These are phyloP conservation scores for Alligator sinensis DNA, from an alignment of 2,113 vertebrate genomes.

Conservation along the genomic window DNA sequence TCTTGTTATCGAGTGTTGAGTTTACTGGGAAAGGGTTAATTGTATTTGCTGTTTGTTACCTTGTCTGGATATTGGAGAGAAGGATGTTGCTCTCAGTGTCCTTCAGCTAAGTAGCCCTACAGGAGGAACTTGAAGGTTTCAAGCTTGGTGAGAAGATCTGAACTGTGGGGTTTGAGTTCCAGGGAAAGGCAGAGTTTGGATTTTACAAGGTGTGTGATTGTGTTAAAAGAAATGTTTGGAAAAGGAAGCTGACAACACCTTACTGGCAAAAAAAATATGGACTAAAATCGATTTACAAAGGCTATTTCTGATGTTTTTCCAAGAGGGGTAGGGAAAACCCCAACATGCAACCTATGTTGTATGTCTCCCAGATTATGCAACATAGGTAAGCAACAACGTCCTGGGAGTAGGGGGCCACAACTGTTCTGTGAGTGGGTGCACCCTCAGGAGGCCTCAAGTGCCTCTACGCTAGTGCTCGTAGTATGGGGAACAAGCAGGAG, in stretches of 20 bases:
- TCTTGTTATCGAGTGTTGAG: not conserved
- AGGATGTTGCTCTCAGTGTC: not conserved
- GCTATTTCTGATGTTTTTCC: not conserved
- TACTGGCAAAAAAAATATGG: conserved; percentile 25
- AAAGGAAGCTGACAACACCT: not conserved
- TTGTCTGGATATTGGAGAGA: not conserved
- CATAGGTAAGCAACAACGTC: too few relatives aligned
- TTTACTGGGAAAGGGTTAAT: conserved; percentile 18
- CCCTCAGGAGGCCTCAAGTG: too few relatives aligned
- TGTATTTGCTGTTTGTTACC: conserved; percentile 14
- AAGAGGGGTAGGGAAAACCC: not conserved
- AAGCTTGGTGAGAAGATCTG: not conserved
- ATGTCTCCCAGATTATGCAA: too few relatives aligned
- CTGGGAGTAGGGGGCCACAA: too few relatives aligned
- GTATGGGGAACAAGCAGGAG: too few relatives aligned
- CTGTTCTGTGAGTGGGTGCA: too few relatives aligned
- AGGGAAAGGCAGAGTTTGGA: not conserved
- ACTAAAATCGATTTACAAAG: not conserved
- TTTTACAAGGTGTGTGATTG: not conserved
- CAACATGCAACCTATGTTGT: too few relatives aligned
- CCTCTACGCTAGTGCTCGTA: too few relatives aligned
- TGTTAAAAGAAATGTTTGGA: not conserved
- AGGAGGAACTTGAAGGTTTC: not conserved
- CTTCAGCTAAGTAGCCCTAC: not conserved
- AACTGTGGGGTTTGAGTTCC: not conserved